These are phyloP conservation scores for Volucella inanis DNA, from an alignment of 2,888 invertebrate genomes.

Conservation along the genomic window DNA sequence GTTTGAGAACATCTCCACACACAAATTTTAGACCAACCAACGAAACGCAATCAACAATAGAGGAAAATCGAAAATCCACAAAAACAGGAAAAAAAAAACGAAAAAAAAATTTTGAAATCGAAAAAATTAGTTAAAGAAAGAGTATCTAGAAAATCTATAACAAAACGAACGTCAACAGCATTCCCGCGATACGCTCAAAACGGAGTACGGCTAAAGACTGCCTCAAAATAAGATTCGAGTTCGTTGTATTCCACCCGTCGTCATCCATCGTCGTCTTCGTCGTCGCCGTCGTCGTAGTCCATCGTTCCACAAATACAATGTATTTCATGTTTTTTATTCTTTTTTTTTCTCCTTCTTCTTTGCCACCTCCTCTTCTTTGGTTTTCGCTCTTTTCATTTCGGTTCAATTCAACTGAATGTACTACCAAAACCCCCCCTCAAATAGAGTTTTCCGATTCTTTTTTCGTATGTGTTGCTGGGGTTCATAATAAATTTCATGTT, in stretches of 20 bases:
- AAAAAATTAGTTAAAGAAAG: slow-evolving; percentile 69
- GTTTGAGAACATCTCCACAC: no score
- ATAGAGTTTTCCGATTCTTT: slow-evolving; percentile 22
- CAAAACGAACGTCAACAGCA: slow-evolving; percentile 76
- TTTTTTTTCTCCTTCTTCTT: slow-evolving; percentile 26
- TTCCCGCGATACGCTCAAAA: slow-evolving; percentile 83
- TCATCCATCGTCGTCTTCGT: no score
- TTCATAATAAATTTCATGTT: slow-evolving; percentile 62
- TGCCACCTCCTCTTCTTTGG: slow-evolving; percentile 36
- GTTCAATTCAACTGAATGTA: neutral
- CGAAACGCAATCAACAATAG: slow-evolving; percentile 3
- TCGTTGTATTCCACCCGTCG: slow-evolving; percentile 80
- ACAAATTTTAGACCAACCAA: neutral
- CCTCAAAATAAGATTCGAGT: slow-evolving; percentile 83
- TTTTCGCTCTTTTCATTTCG: slow-evolving; percentile 20
- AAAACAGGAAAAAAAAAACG: slow-evolving; percentile 33
- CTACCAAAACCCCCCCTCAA: no score
- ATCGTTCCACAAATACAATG: slow-evolving; percentile 77
- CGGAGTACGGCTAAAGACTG: slow-evolving; percentile 84
- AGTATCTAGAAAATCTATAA: slow-evolving; percentile 48
- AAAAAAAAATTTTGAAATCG: slow-evolving; percentile 40
- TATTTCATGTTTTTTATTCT: slow-evolving; percentile 60
- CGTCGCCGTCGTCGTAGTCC: slow-evolving; percentile 79
- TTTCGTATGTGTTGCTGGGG: slow-evolving; percentile 59
- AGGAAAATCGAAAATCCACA: slow-evolving; percentile 29